Evolutionary conservation across 2,113 vertebrate genomes (phyloP), one percentile per base, ranked within the genome.

Genomic region (Symphodus melops): DNA sequence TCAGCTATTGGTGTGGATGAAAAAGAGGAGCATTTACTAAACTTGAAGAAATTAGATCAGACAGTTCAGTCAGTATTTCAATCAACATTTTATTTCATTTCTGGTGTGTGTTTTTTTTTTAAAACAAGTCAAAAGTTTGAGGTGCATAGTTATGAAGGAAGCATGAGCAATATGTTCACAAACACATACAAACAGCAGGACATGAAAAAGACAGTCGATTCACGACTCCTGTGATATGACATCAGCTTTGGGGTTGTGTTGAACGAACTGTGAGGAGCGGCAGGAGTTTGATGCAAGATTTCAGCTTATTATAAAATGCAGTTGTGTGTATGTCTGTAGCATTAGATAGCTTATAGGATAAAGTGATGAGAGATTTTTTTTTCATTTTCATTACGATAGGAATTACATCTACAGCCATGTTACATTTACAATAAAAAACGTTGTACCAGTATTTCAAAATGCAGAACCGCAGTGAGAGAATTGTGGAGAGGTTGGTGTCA

Each of bases 61-160:
- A 46, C 36, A 70, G 6, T 6, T 6, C 1, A 55, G 10, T 51
- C 36, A 44, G 60, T 68, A 80, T 85, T 89, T 86, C 67, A 85
- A 73, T 81, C 60, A 87, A 84, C 72, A 54, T 81, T 94, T 94
- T 94, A 93, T 93, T 95, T 89, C 63, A 93, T 93, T 95, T 89
- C 63, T 25, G 36, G 73, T 83, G 87, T 81, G 76, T 77, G 74
- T 68, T 86, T 44, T 39, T 86, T 78, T 33, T 33, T 33, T 33
- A 33, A 33, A 71, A 92, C 88, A 87, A 93, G 87, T 85, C 84
- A 89, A 83, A 94, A 33, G 83, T 81, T 91, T 88, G 82, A 91
- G 93, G 89, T 96, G 84, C 75, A 95, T 92, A 85, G 62, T 59
- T 68, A 85, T 93, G 83, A 92, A 88, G 89, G 76, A 82, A 93